These are phyloP conservation scores for Trichogramma pretiosum DNA, from an alignment of 1,140 invertebrate genomes.

Conservation along the genomic window DNA sequence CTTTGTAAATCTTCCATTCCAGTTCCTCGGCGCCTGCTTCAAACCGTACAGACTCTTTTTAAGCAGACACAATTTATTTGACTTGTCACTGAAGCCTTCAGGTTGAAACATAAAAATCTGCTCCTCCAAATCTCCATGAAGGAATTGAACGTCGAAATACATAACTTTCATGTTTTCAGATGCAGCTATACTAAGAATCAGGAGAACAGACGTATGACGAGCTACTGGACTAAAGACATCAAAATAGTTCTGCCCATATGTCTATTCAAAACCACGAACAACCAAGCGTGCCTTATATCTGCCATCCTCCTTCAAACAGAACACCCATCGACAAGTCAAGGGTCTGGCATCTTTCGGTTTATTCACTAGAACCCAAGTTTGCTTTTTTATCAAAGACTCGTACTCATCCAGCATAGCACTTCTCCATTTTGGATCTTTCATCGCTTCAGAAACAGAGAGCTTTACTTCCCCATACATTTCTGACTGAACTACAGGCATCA, in stretches of 20 bases:
- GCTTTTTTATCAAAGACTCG: slow-evolving; percentile 29
- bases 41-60: slow-evolving; percentile 34
- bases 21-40: slow-evolving; percentile 31
- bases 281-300: slow-evolving; percentile 1
- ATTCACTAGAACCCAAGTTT: slow-evolving; percentile 34
- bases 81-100: slow-evolving; percentile 24
- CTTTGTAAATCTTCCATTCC: slow-evolving; percentile 28
- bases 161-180: slow-evolving; percentile 14
- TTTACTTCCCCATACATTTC: not conserved
- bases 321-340: slow-evolving; percentile 32
- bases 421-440: slow-evolving; percentile 22
- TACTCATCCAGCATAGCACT: slow-evolving; percentile 35
- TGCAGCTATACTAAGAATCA: slow-evolving; percentile 24
- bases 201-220: slow-evolving; percentile 23
- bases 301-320: slow-evolving; percentile 22
- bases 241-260: too few relatives aligned
- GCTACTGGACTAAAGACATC: slow-evolving; percentile 32
- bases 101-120: slow-evolving; percentile 30
- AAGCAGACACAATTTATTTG: slow-evolving; percentile 23
- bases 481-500: too few relatives aligned
- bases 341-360: slow-evolving; percentile 25
- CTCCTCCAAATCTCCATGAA: slow-evolving; percentile 30
- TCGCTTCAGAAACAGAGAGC: not conserved
- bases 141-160: slow-evolving; percentile 28
- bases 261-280: not conserved